Base-by-base conservation (phyloP, 2,797 vertebrate genomes). In the Melanotaenia maccullochi region DNA sequence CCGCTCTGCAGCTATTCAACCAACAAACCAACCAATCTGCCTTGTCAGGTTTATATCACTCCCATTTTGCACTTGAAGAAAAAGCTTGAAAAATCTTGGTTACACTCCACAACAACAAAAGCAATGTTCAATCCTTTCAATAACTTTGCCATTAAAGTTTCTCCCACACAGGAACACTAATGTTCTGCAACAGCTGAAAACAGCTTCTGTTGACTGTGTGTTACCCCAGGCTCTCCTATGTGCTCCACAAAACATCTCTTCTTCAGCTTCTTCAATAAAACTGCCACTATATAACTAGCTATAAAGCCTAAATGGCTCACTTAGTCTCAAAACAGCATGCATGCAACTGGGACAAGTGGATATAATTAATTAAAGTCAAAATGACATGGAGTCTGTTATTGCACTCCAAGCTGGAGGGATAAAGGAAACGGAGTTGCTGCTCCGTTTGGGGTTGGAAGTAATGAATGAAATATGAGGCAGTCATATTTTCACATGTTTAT, bases 311-410 rank as follows among this genome's bases (percentile, higher is more conserved):
- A 80, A 74, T 8, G 33, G 38, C 68, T 82, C 49, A 42, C 33
- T 73, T 68, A 63, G 80, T 75, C 60, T 71, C 60, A 56, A 30
- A 12, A 61, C 65, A 58, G 56, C 59, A n/a, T 3, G 42, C 67
- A 70, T 60, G 83, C 74, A 51, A 49, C 71, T 20, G 11, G 47
- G 20, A 57, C 58, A 58, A 68, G 81, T 63, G 32, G 68, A 73
- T 84, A 79, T 69, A 49, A 71, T 76, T 71, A 75, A 81, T 74
- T 80, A 49, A 63, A 81, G 62, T 71, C 56, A 44, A 73, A 86
- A 71, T 78, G 24, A 84, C 87, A 76, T 49, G 66, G 25, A 78
- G 51, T 66, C 61, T 83, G 71, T 88, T 68, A 69, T 72, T 60
- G 22, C 73, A 58, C 28, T 49, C 22, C 9, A 25, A 55, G 60